Percentiles rank a stretch among this genome's conserved stretches.
phyloP scores from a whole-genome alignment of 2,888 invertebrate species.

The Dascillus cervinus region DNA sequence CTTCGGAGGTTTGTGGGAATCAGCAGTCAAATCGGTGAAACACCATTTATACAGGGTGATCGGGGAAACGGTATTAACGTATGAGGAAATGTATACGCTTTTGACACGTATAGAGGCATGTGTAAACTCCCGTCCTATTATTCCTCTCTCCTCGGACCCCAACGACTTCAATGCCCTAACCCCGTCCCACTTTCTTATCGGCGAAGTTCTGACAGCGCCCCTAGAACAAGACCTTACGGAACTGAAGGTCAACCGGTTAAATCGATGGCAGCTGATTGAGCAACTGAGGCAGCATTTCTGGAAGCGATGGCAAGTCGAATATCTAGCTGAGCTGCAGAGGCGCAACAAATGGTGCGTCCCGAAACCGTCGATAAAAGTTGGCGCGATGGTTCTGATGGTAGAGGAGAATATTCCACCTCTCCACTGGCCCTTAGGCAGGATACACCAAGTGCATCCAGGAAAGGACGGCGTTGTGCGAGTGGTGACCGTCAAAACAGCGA shows the following conservation, averaged over 20 bases:
- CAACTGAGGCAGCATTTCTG: constrained; percentile 15
- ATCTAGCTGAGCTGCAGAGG: constrained; percentile 8
- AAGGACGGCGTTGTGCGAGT: too few species aligned
- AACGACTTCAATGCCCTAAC: constrained; percentile 12
- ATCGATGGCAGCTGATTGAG: constrained; percentile 18
- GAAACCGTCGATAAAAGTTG: not conserved
- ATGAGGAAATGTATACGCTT: constrained; percentile 25
- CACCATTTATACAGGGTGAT: constrained; percentile 19
- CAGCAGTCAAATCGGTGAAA: constrained; percentile 24
- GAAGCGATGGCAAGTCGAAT: constrained; percentile 10
- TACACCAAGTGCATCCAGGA: constrained; percentile 3
- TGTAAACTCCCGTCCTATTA: constrained; percentile 26
- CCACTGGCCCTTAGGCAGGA: constrained; percentile 6
- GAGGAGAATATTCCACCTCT: constrained; percentile 3
- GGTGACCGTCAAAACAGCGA: too few species aligned
- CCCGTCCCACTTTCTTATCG: constrained; percentile 22
- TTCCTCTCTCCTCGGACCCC: constrained; percentile 19
- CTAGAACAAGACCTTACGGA: constrained; percentile 13
- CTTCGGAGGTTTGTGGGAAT: constrained; percentile 29
- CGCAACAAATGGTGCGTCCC: constrained; percentile 7
- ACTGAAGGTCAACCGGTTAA: constrained; percentile 7
- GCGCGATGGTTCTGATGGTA: not conserved
- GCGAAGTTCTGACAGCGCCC: constrained; percentile 14
- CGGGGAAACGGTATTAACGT: constrained; percentile 17
- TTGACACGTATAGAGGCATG: constrained; percentile 24